Evolutionary conservation across 2,888 invertebrate genomes (phyloP).

Genomic region (Parapristionchus giblindavisi): DNA sequence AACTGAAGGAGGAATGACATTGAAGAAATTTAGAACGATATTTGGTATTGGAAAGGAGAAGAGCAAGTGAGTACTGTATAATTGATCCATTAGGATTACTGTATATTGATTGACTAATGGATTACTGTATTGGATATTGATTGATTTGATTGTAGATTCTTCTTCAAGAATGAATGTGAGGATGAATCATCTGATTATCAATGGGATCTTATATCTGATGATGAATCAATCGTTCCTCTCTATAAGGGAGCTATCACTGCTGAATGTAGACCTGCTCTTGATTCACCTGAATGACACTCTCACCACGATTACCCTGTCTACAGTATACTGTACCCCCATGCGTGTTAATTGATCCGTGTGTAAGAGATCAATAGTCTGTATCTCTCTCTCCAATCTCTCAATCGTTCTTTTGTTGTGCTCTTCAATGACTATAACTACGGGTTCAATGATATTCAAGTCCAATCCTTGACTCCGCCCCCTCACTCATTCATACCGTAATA

Average conservation of each 20-base stretch:
- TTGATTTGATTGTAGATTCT: constrained; percentile 45
- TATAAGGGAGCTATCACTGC: constrained; percentile 55
- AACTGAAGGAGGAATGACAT: constrained; percentile 29
- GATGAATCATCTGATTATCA: constrained; percentile 56
- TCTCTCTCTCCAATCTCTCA: constrained; percentile 7
- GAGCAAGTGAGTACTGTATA: constrained; percentile 13
- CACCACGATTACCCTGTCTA: neutral
- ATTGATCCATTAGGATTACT: neutral
- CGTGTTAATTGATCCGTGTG: constrained; percentile 29
- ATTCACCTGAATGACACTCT: constrained; percentile 37
- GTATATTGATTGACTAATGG: neutral
- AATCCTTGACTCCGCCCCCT: neutral
- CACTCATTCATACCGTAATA: neutral
- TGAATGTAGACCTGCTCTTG: constrained; percentile 42
- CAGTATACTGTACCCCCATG: constrained; percentile 14
- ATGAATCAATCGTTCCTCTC: constrained; percentile 49
- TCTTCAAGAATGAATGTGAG: constrained; percentile 59
- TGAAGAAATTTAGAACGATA: constrained; percentile 41
- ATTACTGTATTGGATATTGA: neutral
- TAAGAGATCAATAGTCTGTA: too few species aligned
- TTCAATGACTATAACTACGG: constrained; percentile 7
- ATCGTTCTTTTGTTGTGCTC: constrained; percentile 24
- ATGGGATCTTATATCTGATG: constrained; percentile 54
- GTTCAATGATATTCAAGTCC: constrained; percentile 12
- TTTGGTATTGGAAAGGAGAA: constrained; percentile 40